phyloP scores from a whole-genome alignment of 2,113 vertebrate species.

The Ictalurus punctatus region DNA sequence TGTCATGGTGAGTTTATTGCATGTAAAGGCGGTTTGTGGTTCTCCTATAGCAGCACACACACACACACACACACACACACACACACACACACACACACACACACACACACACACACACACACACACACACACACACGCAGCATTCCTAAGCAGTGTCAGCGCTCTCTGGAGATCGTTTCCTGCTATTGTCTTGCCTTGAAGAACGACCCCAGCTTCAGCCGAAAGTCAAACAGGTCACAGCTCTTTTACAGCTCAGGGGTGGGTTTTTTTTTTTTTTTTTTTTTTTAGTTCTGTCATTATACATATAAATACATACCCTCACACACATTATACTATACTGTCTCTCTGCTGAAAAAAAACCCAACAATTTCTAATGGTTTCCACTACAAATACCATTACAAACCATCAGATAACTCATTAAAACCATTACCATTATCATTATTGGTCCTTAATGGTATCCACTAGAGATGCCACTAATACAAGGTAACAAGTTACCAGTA shows the following conservation, averaged over 20 bases:
- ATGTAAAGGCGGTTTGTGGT: slow-evolving; percentile 8
- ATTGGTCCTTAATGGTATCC: no score
- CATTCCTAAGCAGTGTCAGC: slow-evolving; percentile 29
- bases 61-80: no score
- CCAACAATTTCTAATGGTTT: no score
- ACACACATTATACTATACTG: background rate
- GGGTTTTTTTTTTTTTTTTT: background rate
- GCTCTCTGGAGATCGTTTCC: slow-evolving; percentile 32
- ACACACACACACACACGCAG: background rate
- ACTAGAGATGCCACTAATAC: no score
- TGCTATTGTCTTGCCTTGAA: slow-evolving; percentile 35
- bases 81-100: no score
- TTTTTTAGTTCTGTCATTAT: background rate
- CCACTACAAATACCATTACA: no score
- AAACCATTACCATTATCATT: no score
- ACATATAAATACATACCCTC: background rate
- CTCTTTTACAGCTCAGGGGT: slow-evolving; percentile 18
- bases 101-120: background rate
- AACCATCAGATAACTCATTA: no score
- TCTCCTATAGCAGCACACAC: background rate
- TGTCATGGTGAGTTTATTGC: slow-evolving; percentile 18
- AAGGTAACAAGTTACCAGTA: no score
- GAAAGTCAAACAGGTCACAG: slow-evolving; percentile 39
- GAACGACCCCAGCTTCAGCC: slow-evolving; percentile 49
- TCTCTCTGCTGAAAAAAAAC: no score